A percentile compares a stretch with the other conserved stretches of the same genome.
Conservation (phyloP, 2,113 vertebrate species). For the Corythaeola cristata region DNA sequence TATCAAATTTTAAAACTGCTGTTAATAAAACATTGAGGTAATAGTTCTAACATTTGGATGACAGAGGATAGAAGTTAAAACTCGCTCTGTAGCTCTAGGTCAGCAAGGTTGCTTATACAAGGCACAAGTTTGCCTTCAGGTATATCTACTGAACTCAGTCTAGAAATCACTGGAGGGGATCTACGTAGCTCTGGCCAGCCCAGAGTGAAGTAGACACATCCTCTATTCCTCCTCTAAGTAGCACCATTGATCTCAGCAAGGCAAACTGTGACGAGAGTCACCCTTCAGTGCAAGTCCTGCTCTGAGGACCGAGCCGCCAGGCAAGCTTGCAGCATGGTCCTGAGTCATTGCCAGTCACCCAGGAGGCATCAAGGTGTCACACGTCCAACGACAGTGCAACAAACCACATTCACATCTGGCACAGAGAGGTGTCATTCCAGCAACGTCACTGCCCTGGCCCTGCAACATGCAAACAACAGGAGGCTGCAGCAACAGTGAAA, state of each 20-base stretch:
- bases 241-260: neutral
- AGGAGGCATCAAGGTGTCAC: accelerated
- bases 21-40: neutral
- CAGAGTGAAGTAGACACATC: accelerated
- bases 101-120: neutral
- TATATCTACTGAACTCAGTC: neutral
- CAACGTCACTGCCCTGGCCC: neutral
- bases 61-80: neutral
- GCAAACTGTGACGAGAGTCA: neutral
- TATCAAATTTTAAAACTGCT: neutral
- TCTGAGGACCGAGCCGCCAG: neutral
- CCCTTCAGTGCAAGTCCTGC: accelerated
- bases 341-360: neutral
- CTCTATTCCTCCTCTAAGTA: neutral
- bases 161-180: neutral
- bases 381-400: accelerated
- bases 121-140: neutral
- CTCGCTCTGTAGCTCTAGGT: neutral
- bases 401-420: neutral
- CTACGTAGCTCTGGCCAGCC: neutral
- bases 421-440: neutral
- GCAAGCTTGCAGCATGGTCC: neutral
- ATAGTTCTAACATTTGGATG: neutral
- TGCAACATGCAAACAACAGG: accelerated
- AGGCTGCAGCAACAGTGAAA: neutral